Evolutionary conservation across 23 tunicate species (phyloP).

Genomic region (Halocynthia aurantium): DNA sequence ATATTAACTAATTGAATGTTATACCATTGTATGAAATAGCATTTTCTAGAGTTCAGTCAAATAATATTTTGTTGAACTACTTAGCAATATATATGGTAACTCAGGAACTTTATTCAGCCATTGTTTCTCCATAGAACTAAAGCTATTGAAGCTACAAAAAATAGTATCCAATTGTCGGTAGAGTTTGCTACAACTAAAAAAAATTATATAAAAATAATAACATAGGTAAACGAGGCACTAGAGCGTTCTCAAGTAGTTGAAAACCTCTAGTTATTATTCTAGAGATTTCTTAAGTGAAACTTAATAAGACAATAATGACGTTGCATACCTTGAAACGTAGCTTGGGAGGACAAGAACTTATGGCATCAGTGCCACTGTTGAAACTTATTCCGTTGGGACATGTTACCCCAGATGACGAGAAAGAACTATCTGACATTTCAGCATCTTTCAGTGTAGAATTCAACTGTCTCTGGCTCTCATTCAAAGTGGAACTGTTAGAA

Average conservation of each 20-base stretch:
- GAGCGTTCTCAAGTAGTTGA: neutral
- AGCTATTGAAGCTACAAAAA: too few species aligned
- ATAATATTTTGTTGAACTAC: too few species aligned
- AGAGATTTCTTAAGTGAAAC: too few species aligned
- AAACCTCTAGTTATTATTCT: neutral
- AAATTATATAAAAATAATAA: neutral
- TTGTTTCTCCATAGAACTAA: too few species aligned
- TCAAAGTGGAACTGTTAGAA: neutral
- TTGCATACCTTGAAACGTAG: slow-evolving; percentile 66
- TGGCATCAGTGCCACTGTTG: neutral
- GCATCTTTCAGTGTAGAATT: neutral
- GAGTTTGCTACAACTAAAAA: too few species aligned
- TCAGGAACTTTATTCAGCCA: too few species aligned
- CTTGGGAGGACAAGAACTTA: slow-evolving; percentile 36
- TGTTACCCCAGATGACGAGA: neutral
- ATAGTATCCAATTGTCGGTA: too few species aligned
- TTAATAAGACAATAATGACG: slow-evolving; percentile 1
- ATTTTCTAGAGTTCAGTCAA: too few species aligned
- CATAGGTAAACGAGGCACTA: neutral
- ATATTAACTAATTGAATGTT: neutral
- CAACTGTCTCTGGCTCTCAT: neutral
- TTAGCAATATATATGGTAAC: too few species aligned
- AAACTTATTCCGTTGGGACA: neutral
- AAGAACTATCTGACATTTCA: neutral
- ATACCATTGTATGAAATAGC: neutral